Base-by-base conservation (phyloP, 2,797 vertebrate species). In the Helarctos malayanus region DNA sequence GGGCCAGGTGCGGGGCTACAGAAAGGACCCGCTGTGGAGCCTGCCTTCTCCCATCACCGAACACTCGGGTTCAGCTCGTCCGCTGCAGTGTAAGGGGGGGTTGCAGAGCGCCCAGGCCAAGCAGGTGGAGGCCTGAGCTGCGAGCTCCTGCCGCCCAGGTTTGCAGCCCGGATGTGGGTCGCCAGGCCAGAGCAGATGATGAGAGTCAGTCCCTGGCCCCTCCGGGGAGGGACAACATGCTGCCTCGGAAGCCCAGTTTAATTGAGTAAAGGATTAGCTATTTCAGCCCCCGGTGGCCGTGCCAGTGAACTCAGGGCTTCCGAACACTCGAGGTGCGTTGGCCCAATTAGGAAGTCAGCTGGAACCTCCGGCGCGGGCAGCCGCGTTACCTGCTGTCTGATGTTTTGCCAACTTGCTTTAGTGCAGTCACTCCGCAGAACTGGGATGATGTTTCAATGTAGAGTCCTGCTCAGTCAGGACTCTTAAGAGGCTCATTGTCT, bases 321-420 rank as follows among this genome's bases (percentile, higher is more conserved):
- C 56, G 71, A 47, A 89, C 32, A 2, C 25, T 49, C 3, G 56
- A 69, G 89, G 84, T 61, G 84, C 93, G 93, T 84, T 94, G 96
- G 94, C 81, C 92, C 45, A 4, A 57, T 87, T 94, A 95, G 92
- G 95, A 89, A 91, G 96, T 92, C 93, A 85, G 96, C 86, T 57
- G 71, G 80, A 52, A 90, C 78, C 96, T 89, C 69, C 0, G 16
- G 91, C 13, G 0, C 7, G 25, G 93, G 90, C 93, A 79, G 93
- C 82, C 87, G 0, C 3, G 91, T 32, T 29, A 35, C 87, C 93
- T 95, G 83, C 85, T 92, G 96, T 97, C 97, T 96, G 95, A 96
- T 63, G 83, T 94, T 54, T 92, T 98, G 97, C 97, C 94, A 97
- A 15, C 89, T 82, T 75, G 82, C 96, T 95, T 96, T 81, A 97